Evolutionary conservation across 2,888 invertebrate species (phyloP), one percentile per base, ranked within the genome.

Genomic region (Yponomeuta evonymella): DNA sequence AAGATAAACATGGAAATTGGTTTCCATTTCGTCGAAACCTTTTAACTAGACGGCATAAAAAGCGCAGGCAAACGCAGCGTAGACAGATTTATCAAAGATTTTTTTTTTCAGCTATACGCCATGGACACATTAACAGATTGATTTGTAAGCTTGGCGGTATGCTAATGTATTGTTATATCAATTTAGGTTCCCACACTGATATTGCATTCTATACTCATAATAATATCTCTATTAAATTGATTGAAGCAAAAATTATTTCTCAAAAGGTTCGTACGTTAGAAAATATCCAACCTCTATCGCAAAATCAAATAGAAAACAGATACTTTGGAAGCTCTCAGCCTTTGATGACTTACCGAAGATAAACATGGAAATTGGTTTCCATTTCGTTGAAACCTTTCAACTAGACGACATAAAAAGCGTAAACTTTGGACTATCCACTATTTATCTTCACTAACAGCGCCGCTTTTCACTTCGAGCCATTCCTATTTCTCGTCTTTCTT

Each of bases 341-440:
- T 58, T 58, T 15, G 51, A 58, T 58, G 15, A 15, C 5, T 58
- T 58, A 12, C 51, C 51, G 12, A 58, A 58, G 51, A 58, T 58
- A 58, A 58, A 58, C 51, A 15, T 15, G 51, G 51, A 58, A 58
- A 58, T 58, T 8, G 51, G 51, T 58, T 58, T 58, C 51, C 51
- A 58, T 58, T 58, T 58, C 51, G 15, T 8, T 8, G 15, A 58
- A 15, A 58, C 51, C 15, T 58, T 58, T 58, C 51, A 58, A 58
- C 51, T 58, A 58, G 51, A 58, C 51, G 51, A 12, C 12, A 58
- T 58, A 58, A 58, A 58, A 58, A 58, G 51, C 51, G 51, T 58
- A 58, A 58, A 58, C 51, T 58, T 58, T 58, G 51, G 51, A 58
- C 51, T 58, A 58, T 58, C 51, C 51, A 58, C 51, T 58, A 58